Evolutionary conservation across 2,888 invertebrate species (phyloP).

Genomic region (Parthenolecanium corni): DNA sequence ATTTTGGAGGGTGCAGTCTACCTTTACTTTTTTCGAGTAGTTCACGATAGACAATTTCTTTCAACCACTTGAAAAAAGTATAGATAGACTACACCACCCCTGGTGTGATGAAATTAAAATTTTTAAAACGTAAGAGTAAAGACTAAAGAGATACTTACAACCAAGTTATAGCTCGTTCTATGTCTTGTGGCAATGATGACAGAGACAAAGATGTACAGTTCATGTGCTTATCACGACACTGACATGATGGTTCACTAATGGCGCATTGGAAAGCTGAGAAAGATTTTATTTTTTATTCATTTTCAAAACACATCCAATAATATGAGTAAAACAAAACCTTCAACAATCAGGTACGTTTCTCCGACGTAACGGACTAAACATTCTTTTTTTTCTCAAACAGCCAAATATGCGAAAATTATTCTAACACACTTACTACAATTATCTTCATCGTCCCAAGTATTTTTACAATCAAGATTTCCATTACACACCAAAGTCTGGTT

Average conservation of each 20-base stretch:
- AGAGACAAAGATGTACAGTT: conserved; percentile 39
- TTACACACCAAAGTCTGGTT: conserved; percentile 39
- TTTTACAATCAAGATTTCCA: conserved; percentile 38
- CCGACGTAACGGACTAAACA: no score
- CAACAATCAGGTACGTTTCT: no score
- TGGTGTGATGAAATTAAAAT: no score
- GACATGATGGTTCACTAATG: conserved; percentile 36
- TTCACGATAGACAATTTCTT: no score
- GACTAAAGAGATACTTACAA: conserved; percentile 36
- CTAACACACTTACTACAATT: conserved; percentile 34
- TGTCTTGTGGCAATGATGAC: conserved; percentile 35
- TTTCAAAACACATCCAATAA: no score
- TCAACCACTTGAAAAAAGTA: no score
- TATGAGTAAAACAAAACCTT: no score
- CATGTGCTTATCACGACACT: conserved; percentile 40
- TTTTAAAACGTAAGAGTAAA: not conserved
- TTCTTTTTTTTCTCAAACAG: no score
- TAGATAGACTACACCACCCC: no score
- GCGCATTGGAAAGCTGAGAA: conserved; percentile 40
- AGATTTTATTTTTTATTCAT: no score
- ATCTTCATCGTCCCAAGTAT: conserved; percentile 41
- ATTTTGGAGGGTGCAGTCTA: no score
- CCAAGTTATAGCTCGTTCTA: conserved; percentile 37
- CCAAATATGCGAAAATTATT: not conserved
- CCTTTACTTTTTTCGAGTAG: no score